Base-by-base conservation (phyloP, 1,140 invertebrate species). In the Teleopsis dalmanni region DNA sequence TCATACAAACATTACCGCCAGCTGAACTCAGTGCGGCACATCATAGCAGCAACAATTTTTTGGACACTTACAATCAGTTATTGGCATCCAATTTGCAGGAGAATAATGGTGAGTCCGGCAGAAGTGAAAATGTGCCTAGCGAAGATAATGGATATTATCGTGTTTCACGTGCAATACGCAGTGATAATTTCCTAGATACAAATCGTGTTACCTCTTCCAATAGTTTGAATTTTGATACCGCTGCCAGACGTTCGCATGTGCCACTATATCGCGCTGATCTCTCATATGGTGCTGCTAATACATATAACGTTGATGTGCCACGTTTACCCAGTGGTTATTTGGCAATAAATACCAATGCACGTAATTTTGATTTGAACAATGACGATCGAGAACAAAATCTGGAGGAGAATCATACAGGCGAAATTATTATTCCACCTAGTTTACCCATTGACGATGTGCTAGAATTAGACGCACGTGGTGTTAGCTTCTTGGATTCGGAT, bases 1-100 rank as follows among this genome's bases (percentile, higher is more conserved):
- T 69, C 0, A 68, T 68, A 38, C 65, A 68, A 31, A 60, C 65
- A 3, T 26, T 68, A 26, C 65, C 65, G 1, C 65, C 65, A 1
- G 53, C 58, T 1, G 34, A 52, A 3, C 11, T 54, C 26, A 29
- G 38, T 33, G 41, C 49, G 34, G 50, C 40, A 40, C 21, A 19
- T 4, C 35, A 41, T 49, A 45, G 45, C 27, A 22, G 36, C 33
- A 47, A 37, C 14, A 53, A 50, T 7, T 50, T 35, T 34, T 33
- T 50, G 16, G 40, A 50, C 11, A 51, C 52, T 29, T 59, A 57
- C 19, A 65, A 58, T 45, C 55, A 48, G 33, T n/a, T 65, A 2
- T 49, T 48, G 8, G 36, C 34, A n/a, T 14, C 46, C 14, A 18
- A 16, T 16, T 16, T 64, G 1, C 57, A 64, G 9, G 48, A 57